Evolutionary conservation across 2,888 invertebrate genomes (phyloP).

Genomic region (Gisinianus flammeolus): DNA sequence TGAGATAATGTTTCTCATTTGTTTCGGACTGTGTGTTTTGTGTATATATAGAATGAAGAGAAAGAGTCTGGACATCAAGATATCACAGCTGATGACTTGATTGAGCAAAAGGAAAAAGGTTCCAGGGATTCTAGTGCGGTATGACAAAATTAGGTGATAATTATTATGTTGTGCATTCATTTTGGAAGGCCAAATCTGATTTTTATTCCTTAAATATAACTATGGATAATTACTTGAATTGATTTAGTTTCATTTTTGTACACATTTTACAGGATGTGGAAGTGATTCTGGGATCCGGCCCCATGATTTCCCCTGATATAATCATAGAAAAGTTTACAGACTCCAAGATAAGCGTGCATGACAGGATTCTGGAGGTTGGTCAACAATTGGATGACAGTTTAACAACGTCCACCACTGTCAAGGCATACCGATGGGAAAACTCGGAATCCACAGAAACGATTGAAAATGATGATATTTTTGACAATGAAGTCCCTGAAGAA

Average conservation of each 20-base stretch:
- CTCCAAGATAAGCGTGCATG: conserved; percentile 48
- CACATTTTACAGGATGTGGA: conserved; percentile 45
- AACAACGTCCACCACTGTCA: background rate
- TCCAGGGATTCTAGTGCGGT: background rate
- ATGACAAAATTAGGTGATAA: no score
- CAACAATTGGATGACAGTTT: background rate
- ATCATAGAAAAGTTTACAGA: conserved; percentile 52
- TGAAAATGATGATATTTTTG: conserved; percentile 12
- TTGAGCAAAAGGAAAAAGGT: background rate
- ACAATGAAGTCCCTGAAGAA: conserved; percentile 26
- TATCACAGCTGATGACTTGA: background rate
- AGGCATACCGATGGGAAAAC: conserved; percentile 1
- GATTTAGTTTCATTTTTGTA: background rate
- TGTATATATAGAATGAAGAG: no score
- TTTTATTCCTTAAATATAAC: background rate
- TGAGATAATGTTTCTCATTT: no score
- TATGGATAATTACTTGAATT: background rate
- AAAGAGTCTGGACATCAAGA: no score
- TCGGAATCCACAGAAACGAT: background rate
- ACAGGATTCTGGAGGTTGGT: conserved; percentile 37
- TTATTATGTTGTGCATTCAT: no score
- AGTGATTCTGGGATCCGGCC: conserved; percentile 50
- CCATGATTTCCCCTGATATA: conserved; percentile 56
- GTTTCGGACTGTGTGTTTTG: no score
- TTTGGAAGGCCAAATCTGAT: no score